phyloP scores from a whole-genome alignment of 1,140 invertebrate genomes.

The Subanguina moxae region DNA sequence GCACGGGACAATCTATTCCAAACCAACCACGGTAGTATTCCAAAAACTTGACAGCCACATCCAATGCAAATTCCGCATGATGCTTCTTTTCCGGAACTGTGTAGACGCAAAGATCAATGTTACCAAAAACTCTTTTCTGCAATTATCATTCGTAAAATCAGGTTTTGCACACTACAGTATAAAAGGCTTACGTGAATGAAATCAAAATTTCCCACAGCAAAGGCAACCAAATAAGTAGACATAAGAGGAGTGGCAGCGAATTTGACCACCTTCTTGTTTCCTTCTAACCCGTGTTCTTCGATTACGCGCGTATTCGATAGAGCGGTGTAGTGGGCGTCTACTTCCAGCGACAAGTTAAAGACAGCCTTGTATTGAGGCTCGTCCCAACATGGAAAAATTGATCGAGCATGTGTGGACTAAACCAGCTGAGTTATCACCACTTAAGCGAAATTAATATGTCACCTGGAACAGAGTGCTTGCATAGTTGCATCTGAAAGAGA shows the following conservation, averaged over 20 bases:
- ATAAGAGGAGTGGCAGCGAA: constrained; percentile 60
- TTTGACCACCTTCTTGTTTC: constrained; percentile 60
- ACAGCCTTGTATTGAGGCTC: constrained; percentile 87
- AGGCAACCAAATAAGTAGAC: constrained; percentile 63
- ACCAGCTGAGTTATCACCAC: too few relatives aligned
- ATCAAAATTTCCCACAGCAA: constrained; percentile 63
- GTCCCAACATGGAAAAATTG: constrained; percentile 92
- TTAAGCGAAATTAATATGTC: too few relatives aligned
- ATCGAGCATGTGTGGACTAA: constrained; percentile 67
- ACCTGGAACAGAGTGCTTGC: too few relatives aligned
- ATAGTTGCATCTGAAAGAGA: too few relatives aligned
- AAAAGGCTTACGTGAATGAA: constrained; percentile 44
- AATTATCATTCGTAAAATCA: too few relatives aligned
- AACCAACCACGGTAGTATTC: constrained; percentile 81
- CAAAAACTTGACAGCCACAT: constrained; percentile 72
- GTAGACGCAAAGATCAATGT: constrained; percentile 69
- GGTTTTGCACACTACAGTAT: neutral
- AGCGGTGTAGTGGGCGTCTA: constrained; percentile 48
- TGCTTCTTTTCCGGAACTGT: constrained; percentile 73
- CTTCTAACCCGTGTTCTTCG: constrained; percentile 35
- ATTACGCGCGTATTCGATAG: constrained; percentile 56
- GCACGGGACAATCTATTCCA: constrained; percentile 72
- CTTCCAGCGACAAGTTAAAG: constrained; percentile 65
- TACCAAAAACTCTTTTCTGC: constrained; percentile 45
- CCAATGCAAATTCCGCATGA: constrained; percentile 75